Percentiles rank a stretch among this genome's conserved stretches.
Evolutionary conservation across 2,888 invertebrate genomes (phyloP).

Genomic region (Hyalella azteca): DNA sequence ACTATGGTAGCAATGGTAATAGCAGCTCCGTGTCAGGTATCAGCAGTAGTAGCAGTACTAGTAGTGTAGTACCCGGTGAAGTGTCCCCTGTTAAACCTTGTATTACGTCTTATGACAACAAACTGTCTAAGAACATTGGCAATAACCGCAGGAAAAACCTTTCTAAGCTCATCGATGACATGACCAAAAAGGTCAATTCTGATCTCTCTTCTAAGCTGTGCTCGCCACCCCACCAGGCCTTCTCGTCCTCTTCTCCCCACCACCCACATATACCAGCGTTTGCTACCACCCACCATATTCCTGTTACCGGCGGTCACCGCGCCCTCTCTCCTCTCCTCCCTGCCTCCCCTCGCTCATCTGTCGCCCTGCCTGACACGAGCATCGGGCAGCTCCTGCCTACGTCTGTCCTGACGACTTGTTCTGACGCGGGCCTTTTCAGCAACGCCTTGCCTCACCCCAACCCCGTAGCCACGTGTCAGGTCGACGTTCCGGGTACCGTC

Average conservation of each 20-base stretch:
- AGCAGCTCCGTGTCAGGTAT: slow-evolving; percentile 1
- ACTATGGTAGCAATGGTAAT: slow-evolving; percentile 23
- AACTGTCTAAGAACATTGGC: not conserved
- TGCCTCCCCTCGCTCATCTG: not conserved
- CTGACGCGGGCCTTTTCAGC: not conserved
- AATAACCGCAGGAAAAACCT: slow-evolving; percentile 1
- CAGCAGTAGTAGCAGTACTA: slow-evolving; percentile 4
- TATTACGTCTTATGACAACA: not conserved
- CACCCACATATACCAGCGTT: not conserved
- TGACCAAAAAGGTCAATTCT: slow-evolving; percentile 8
- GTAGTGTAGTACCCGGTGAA: slow-evolving; percentile 16
- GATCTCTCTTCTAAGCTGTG: not conserved
- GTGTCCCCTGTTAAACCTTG: not conserved
- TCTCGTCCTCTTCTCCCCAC: slow-evolving; percentile 13
- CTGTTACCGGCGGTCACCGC: not conserved
- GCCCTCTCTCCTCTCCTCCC: slow-evolving; percentile 29
- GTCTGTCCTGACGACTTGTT: slow-evolving; percentile 9
- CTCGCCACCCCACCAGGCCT: not conserved
- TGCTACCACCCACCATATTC: not conserved
- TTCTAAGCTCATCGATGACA: slow-evolving; percentile 10
- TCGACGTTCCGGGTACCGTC: not conserved
- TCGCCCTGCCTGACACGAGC: not conserved
- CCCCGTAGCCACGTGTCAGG: not conserved
- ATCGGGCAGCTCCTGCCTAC: slow-evolving; percentile 15
- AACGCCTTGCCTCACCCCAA: not conserved